Evolutionary conservation across 2,888 invertebrate species (phyloP), one percentile per base, ranked within the genome.

Genomic region (Stictocephala bisonia): DNA sequence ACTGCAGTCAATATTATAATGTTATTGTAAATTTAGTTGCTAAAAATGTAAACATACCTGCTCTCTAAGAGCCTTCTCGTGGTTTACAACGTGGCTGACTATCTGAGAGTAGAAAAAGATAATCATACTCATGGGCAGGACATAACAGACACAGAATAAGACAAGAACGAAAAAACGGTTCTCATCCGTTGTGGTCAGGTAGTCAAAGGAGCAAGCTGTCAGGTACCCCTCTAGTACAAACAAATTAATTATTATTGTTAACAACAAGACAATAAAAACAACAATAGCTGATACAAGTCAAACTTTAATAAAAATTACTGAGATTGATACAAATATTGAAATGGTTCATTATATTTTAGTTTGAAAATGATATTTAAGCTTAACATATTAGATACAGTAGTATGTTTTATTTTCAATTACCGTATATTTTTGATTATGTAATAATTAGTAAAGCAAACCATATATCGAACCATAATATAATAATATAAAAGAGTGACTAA

Each of bases 101-200:
- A 95, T 92, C 81, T 94, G 93, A 74, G 93, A 93, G 84, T 95
- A 95, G 84, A 92, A 95, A 83, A 91, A 93, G 64, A 93, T 86
- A 74, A 95, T 94, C 84, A 93, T 85, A 0, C 85, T 81, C 88
- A 95, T 91, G 0, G 95, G 95, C 60, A 94, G 87, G 0, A 89
- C 87, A 82, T 94, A 95, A 76, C 93, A 90, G 85, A 92, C 93
- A 48, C 86, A 84, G 83, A 95, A 95, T 76, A 95, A 92, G 15
- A 89, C 87, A 0, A 84, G 90, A 9, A 93, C 93, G 82, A 94
- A 95, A 73, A 92, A 86, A 78, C 90, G 90, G 18, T 90, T 94
- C 80, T 93, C 93, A 79, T 92, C 91, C 35, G 92, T 90, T 75
- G 92, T 90, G 11, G 91, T 91, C 74, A 95, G 85, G 81, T 93